Conservation (phyloP, 2,797 vertebrate genomes). For the Carcharodon carcharias region DNA sequence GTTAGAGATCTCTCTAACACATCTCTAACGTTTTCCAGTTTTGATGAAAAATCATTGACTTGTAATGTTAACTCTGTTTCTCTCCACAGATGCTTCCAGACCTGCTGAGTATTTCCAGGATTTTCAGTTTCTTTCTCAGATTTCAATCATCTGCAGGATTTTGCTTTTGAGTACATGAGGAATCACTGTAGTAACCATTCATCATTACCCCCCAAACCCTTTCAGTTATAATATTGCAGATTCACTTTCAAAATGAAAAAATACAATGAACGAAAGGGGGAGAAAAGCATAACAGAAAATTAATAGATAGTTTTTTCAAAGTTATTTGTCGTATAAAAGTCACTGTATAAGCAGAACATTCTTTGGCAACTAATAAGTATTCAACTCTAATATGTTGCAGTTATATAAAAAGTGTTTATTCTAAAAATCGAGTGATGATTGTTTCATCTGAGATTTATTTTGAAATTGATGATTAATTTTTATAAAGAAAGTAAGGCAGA, state of each 20-base stretch:
- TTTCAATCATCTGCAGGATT: too few species aligned
- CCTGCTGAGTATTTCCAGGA: too few species aligned
- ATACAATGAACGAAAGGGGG: neutral
- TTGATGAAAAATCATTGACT: too few species aligned
- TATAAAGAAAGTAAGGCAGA: neutral
- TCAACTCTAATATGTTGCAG: neutral
- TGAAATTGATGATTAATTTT: neutral
- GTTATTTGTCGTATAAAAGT: neutral
- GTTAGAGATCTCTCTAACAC: too few species aligned
- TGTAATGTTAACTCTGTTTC: too few species aligned
- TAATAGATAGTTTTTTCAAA: neutral
- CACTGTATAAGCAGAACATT: neutral
- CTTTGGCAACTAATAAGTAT: neutral
- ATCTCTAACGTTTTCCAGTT: too few species aligned
- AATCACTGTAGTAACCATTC: neutral
- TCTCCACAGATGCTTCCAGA: too few species aligned
- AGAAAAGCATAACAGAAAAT: neutral
- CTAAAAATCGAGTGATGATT: neutral
- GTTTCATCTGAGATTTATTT: neutral
- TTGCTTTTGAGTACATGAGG: neutral
- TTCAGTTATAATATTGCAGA: too few species aligned
- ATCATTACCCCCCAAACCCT: neutral
- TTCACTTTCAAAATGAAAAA: neutral
- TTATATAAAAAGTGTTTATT: neutral
- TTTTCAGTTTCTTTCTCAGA: too few species aligned